phyloP scores from a whole-genome alignment of 2,113 vertebrate species.

The Clarias macrocephalus region DNA sequence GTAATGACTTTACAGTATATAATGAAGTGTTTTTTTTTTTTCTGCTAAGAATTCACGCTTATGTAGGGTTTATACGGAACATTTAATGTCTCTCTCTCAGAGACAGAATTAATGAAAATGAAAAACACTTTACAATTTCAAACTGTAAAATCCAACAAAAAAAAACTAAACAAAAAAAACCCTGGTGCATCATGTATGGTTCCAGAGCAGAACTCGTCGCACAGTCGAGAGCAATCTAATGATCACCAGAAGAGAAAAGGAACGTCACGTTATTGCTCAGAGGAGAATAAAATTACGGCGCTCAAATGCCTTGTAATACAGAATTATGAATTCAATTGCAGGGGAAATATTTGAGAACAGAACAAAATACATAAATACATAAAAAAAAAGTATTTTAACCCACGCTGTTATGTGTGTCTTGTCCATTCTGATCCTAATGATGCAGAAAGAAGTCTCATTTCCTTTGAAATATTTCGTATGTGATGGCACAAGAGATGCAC shows the following conservation, averaged over 20 bases:
- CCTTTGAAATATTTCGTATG: conserved; percentile 11
- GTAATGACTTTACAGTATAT: background rate
- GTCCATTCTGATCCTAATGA: conserved; percentile 44
- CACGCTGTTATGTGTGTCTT: background rate
- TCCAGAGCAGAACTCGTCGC: background rate
- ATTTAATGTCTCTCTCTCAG: background rate
- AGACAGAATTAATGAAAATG: background rate
- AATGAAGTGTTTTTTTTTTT: background rate
- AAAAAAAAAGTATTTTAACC: background rate
- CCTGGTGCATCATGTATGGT: too few relatives aligned
- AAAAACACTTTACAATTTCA: background rate
- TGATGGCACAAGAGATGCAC: conserved; percentile 5
- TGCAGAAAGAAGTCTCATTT: conserved; percentile 40
- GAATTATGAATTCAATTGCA: conserved; percentile 41
- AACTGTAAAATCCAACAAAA: background rate
- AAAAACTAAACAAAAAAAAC: background rate
- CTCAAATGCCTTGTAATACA: conserved; percentile 25
- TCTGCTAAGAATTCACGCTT: background rate
- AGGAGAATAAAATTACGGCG: conserved; percentile 28
- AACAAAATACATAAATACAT: background rate
- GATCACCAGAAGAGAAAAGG: background rate
- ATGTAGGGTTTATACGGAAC: background rate
- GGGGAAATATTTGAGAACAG: conserved; percentile 39
- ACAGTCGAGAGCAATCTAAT: conserved; percentile 10
- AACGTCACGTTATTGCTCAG: background rate